Evolutionary conservation across 2,888 invertebrate genomes (phyloP).

Genomic region (Sturmia bella): DNA sequence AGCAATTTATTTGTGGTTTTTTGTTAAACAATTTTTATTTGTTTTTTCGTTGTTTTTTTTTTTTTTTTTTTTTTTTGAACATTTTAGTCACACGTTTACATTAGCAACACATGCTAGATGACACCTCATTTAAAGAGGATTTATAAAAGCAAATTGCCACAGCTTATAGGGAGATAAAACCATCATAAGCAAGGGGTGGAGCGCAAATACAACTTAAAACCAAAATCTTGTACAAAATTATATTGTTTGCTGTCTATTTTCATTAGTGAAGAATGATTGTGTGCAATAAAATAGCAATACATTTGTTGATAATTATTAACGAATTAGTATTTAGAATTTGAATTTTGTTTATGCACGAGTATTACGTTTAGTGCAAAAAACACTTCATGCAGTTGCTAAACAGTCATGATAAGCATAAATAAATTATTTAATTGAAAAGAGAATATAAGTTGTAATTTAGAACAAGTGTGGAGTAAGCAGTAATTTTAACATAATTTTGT

Average conservation of each 20-base stretch:
- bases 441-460: not conserved
- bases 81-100: slow-evolving; percentile 51
- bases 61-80: slow-evolving; percentile 21
- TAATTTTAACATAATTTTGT: not conserved
- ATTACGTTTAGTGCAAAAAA: slow-evolving; percentile 34
- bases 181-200: not conserved
- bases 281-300: slow-evolving; percentile 26
- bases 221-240: slow-evolving; percentile 49
- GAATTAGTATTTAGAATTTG: slow-evolving; percentile 48
- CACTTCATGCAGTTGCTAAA: not conserved
- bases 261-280: not conserved
- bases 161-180: slow-evolving; percentile 14
- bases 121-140: slow-evolving; percentile 60
- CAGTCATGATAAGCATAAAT: slow-evolving; percentile 30
- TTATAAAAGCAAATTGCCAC: slow-evolving; percentile 52
- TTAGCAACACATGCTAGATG: slow-evolving; percentile 40
- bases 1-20: slow-evolving; percentile 13
- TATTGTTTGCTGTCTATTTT: slow-evolving; percentile 25
- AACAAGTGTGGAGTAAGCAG: not conserved
- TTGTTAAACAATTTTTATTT: not conserved
- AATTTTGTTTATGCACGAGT: slow-evolving; percentile 39
- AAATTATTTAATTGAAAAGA: not conserved
- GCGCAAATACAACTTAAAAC: slow-evolving; percentile 35
- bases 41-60: not conserved
- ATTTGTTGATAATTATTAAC: slow-evolving; percentile 64